Conservation (phyloP, 2,888 invertebrate genomes). For the Agrotis clavis region DNA sequence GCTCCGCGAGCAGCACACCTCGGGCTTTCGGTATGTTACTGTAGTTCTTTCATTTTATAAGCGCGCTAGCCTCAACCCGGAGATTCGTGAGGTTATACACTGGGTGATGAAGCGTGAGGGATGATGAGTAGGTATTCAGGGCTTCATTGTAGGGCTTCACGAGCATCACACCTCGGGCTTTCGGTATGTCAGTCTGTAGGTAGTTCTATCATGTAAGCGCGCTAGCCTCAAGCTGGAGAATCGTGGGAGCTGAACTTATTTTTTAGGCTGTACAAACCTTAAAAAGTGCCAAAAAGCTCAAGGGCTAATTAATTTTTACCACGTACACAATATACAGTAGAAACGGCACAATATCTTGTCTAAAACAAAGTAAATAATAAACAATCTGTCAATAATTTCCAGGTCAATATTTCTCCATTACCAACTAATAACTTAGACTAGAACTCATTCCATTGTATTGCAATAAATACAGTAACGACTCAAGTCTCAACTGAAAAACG, state of each 20-base stretch:
- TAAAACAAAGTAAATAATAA: slow-evolving; percentile 11
- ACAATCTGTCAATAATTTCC: background rate
- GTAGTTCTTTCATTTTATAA: slow-evolving; percentile 47
- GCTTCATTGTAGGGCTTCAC: no score
- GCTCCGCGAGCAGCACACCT: slow-evolving; percentile 93
- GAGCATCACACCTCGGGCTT: slow-evolving; percentile 92
- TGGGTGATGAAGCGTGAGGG: slow-evolving; percentile 87
- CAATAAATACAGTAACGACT: slow-evolving; percentile 56
- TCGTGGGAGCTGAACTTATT: no score
- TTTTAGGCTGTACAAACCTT: no score
- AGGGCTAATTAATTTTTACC: background rate
- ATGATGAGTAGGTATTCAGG: slow-evolving; percentile 85
- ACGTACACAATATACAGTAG: background rate
- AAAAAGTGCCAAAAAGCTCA: background rate
- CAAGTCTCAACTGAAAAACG: slow-evolving; percentile 29
- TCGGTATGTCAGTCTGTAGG: slow-evolving; percentile 80
- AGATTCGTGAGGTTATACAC: slow-evolving; percentile 81
- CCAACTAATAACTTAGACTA: slow-evolving; percentile 20
- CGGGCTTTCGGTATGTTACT: slow-evolving; percentile 90
- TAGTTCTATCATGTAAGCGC: no score
- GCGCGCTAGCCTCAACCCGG: slow-evolving; percentile 83
- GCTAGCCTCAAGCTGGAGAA: no score
- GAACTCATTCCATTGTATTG: slow-evolving; percentile 37
- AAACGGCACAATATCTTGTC: background rate
- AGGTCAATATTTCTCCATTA: slow-evolving; percentile 31